Percentiles rank a stretch among this genome's conserved stretches.
Conservation (phyloP, 2,113 vertebrate genomes). For the Parotia lawesii region DNA sequence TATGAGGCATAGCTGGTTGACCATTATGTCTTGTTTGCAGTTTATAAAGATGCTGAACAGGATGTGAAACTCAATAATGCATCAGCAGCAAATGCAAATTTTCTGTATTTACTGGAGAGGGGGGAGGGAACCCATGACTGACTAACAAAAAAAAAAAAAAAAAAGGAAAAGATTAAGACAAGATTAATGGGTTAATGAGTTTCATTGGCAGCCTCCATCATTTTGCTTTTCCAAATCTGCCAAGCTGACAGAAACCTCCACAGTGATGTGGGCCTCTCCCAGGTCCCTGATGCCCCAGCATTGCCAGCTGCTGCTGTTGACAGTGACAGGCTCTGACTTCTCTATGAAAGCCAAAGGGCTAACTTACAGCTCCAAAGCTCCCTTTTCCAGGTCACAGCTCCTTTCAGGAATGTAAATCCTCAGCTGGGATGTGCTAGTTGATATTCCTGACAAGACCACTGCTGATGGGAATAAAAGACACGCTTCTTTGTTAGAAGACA, state of each 20-base stretch:
- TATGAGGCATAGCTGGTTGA: background rate
- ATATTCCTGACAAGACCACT: conserved; percentile 38
- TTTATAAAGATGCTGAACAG: conserved; percentile 25
- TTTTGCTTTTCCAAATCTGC: background rate
- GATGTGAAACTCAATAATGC: background rate
- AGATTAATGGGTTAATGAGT: background rate
- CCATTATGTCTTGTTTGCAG: conserved; percentile 41
- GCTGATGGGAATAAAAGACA: background rate
- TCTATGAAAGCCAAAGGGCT: background rate
- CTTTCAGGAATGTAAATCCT: conserved; percentile 20
- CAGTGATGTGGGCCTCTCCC: background rate
- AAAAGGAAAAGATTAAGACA: background rate
- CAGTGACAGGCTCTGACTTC: conserved; percentile 1
- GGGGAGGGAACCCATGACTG: background rate
- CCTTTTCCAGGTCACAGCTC: conserved; percentile 3
- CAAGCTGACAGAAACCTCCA: background rate
- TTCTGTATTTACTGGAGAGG: background rate
- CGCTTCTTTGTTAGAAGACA: background rate
- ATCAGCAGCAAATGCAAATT: background rate
- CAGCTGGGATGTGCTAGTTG: background rate
- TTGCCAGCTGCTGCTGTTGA: background rate
- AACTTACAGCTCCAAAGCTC: background rate
- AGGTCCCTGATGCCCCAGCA: background rate
- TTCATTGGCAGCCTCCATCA: background rate
- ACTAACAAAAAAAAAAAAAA: background rate